These are phyloP conservation scores for Siderastrea siderea DNA, from an alignment of 92 coral and sea anemone species.

Conservation along the genomic window DNA sequence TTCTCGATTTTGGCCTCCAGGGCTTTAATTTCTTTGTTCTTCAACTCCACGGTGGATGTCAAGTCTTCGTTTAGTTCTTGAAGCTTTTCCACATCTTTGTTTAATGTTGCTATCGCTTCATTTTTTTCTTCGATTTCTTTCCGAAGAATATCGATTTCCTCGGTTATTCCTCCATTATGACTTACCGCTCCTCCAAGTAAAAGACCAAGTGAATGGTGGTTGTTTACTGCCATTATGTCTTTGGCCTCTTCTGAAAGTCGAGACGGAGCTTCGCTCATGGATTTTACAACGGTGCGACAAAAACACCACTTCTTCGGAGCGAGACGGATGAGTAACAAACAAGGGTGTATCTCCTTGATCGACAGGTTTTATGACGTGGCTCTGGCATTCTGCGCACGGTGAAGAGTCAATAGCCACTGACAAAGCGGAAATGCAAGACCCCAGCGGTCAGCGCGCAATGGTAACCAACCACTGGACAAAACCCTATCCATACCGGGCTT, in stretches of 20 bases:
- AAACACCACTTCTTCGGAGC: not conserved
- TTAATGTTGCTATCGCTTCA: constrained; percentile 37
- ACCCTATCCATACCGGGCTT: too few species aligned
- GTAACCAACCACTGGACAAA: not conserved
- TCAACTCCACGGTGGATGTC: constrained; percentile 15
- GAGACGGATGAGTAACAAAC: not conserved
- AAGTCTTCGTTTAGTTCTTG: constrained; percentile 42
- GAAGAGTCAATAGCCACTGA: not conserved
- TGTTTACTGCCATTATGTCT: not conserved
- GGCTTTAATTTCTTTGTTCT: constrained; percentile 44
- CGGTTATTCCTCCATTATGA: not conserved
- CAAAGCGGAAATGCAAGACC: not conserved
- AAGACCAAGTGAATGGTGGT: not conserved
- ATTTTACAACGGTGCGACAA: not conserved
- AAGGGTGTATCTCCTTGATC: not conserved
- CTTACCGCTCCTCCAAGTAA: too few species aligned
- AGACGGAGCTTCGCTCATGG: not conserved
- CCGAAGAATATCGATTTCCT: constrained; percentile 1
- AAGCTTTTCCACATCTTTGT: constrained; percentile 33
- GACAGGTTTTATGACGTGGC: not conserved
- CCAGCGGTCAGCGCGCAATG: not conserved
- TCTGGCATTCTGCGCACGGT: not conserved
- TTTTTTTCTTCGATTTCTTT: constrained; percentile 29
- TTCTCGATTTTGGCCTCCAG: constrained; percentile 46
- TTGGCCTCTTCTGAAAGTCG: not conserved